These are phyloP conservation scores for Ptychoptera contaminata DNA, from an alignment of 2,888 invertebrate genomes.

Conservation along the genomic window DNA sequence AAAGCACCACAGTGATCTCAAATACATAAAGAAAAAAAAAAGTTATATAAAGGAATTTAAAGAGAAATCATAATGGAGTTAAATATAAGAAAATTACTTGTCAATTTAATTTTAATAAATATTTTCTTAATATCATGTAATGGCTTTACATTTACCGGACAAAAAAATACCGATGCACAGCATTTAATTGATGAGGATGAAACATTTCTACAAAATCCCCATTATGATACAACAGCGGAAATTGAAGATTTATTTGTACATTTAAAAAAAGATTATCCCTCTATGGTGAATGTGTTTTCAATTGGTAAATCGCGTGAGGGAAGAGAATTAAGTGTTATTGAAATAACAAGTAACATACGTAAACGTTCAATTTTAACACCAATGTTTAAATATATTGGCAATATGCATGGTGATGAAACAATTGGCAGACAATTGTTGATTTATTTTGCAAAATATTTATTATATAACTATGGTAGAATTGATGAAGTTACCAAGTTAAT, in stretches of 20 bases:
- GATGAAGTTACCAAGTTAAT: conserved; percentile 59
- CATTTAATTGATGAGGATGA: conserved; percentile 30
- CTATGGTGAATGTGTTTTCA: conserved; percentile 50
- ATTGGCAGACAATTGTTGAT: conserved; percentile 73
- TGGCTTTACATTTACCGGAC: neutral
- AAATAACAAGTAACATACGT: conserved; percentile 57
- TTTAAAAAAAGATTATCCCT: conserved; percentile 47
- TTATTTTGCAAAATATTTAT: conserved; percentile 68
- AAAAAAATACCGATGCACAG: no score
- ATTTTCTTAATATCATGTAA: neutral
- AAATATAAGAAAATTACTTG: neutral
- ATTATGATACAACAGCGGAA: conserved; percentile 57
- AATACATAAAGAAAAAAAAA: no score
- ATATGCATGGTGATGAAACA: conserved; percentile 94
- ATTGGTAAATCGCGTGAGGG: conserved; percentile 76
- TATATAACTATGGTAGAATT: conserved; percentile 55
- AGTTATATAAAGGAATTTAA: no score
- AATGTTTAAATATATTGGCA: conserved; percentile 86
- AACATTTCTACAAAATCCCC: conserved; percentile 38
- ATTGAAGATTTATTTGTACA: conserved; percentile 45
- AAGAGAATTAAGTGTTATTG: conserved; percentile 51
- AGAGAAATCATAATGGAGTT: no score
- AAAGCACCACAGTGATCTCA: no score
- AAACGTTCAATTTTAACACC: conserved; percentile 48
- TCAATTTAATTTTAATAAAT: neutral